Base-by-base conservation (phyloP, 2,113 vertebrate genomes). In the Oreochromis niloticus region DNA sequence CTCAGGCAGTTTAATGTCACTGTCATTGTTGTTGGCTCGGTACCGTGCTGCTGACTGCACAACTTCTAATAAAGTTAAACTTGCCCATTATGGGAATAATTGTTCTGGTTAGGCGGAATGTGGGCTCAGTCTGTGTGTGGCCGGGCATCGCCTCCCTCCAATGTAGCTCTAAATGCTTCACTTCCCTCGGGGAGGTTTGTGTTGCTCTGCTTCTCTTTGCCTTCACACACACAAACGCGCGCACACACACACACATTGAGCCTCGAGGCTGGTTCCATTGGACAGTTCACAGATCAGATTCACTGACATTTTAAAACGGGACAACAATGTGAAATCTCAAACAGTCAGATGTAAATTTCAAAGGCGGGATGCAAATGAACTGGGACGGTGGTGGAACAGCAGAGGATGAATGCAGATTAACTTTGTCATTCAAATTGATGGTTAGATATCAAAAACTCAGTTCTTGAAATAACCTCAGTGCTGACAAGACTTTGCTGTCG, bases 51-150 rank as follows among this genome's bases (percentile, higher is more conserved):
- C 87, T 86, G 91, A 88, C 84, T 90, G 86, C 88, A 87, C 50
- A 87, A 82, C 59, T 89, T 84, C 55, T 87, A 86, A 86, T 88
- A 91, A 93, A 90, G 86, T 39, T 68, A 83, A 93, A 91, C 46
- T 84, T 82, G 56, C 55, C 81, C 83, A 88, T 92, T 87, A 87
- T 92, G 61, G 85, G 89, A 89, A 90, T 94, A 92, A 94, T 95
- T 90, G 91, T 92, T 92, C 82, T 89, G 90, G 88, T 88, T 82
- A 41, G 86, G 56, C 30, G 87, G 87, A 90, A 89, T 90, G 88
- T 81, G 79, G 73, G 43, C 59, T 85, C 22, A 22, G 90, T 80
- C 87, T 95, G 93, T 93, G 95, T 95, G 95, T 94, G 94, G 94
- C 89, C 94, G 27, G n/a, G 56, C 86, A 59, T 84, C 39, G 83